Percentiles rank a stretch among this genome's conserved stretches.
Evolutionary conservation across 2,888 invertebrate genomes (phyloP).

Genomic region (Sthenelais limicola): DNA sequence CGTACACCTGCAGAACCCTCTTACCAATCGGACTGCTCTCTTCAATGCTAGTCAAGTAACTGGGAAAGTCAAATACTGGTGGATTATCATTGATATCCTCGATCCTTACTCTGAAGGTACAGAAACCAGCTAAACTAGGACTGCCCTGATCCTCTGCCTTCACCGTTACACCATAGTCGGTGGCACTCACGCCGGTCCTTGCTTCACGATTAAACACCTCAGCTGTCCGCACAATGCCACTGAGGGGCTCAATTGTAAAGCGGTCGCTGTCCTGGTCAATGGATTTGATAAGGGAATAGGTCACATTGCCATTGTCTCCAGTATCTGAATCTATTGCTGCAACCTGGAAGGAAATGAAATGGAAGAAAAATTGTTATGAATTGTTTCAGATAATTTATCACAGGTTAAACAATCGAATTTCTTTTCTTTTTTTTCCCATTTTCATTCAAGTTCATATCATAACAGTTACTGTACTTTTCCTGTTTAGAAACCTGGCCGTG

Average conservation of each 20-base stretch:
- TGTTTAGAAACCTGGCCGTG: neutral
- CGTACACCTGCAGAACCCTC: conserved; percentile 76
- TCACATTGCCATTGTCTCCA: conserved; percentile 83
- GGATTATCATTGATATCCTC: conserved; percentile 68
- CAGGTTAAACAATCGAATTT: no score
- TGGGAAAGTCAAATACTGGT: conserved; percentile 65
- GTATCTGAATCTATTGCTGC: conserved; percentile 96
- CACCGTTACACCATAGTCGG: conserved; percentile 78
- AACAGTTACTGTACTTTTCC: neutral
- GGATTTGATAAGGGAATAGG: conserved; percentile 96
- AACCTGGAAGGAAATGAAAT: conserved; percentile 75
- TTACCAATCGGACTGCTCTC: conserved; percentile 59
- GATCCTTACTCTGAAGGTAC: conserved; percentile 82
- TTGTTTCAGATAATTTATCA: neutral
- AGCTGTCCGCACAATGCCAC: conserved; percentile 85
- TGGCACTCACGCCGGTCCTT: conserved; percentile 53
- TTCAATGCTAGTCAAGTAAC: conserved; percentile 61
- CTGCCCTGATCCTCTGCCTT: conserved; percentile 99
- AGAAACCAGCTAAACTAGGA: conserved; percentile 96
- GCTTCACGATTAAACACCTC: conserved; percentile 87
- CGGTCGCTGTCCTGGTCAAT: conserved; percentile 82
- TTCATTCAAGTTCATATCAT: no score
- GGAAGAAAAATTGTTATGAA: neutral
- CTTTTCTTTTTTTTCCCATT: no score
- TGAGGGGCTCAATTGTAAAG: conserved; percentile 95